Evolutionary conservation across 2,113 vertebrate genomes (phyloP), one percentile per base, ranked within the genome.

Genomic region (Poicephalus meyeri): DNA sequence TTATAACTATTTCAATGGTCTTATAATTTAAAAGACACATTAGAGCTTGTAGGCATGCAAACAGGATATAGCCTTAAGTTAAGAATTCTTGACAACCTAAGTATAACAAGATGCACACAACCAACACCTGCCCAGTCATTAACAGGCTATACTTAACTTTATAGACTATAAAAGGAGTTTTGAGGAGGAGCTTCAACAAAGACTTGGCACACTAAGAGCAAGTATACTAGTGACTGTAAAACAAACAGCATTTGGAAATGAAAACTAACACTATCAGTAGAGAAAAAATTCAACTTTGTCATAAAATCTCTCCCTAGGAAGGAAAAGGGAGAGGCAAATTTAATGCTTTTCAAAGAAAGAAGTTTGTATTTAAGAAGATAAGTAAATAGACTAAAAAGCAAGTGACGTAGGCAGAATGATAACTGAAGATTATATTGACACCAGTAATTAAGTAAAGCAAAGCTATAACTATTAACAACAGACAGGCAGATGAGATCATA

Each of bases 401-500:
- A 91, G 52, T 80, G 33, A 80, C 35, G 35, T 24, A 90, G 82
- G 33, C 46, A 93, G 63, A 85, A 33, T 35, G 33, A 50, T 35
- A 90, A 94, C 42, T 6, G 11, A 86, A 72, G 74, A 78, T 21
- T 5, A 55, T 74, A 83, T 68, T 80, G 93, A 64, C 50, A 83
- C 46, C 60, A 78, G 65, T 60, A 83, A 82, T 61, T 35, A 82
- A 81, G 39, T 42, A 47, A 84, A 76, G 39, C 25, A 91, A 88
- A 92, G 55, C 76, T 86, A 2, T 16, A 91, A 87, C 25, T 20
- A 89, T 46, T 76, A 37, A 89, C 3, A 3, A 68, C 91, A 94
- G 81, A n/a, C 41, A 87, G 56, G n/a, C 86, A 72, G 64, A 93
- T 72, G 86, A 93, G 91, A 92, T 93, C 69, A 28, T 35, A 91